Conservation (phyloP, 2,888 invertebrate genomes). For the Drosophila fungiperda region DNA sequence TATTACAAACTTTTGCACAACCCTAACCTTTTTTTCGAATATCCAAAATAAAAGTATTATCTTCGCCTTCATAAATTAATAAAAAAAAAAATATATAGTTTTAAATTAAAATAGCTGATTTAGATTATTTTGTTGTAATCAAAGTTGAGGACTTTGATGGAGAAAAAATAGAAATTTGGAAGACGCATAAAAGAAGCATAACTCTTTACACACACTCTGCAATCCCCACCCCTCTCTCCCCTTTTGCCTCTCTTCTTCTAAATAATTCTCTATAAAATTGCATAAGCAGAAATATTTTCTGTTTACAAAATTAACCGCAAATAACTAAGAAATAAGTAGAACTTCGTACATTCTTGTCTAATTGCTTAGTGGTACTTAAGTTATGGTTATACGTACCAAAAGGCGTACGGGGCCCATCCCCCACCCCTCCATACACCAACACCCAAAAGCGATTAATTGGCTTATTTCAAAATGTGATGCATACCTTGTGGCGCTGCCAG, state of each 20-base stretch:
- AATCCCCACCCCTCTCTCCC: neutral
- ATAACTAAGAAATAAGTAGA: neutral
- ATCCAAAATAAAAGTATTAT: too few relatives aligned
- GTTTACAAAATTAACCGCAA: neutral
- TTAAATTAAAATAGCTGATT: too few relatives aligned
- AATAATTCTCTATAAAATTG: neutral
- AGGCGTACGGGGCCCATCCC: neutral
- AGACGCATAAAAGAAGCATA: neutral
- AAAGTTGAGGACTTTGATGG: neutral
- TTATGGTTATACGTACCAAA: neutral
- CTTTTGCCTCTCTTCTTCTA: neutral
- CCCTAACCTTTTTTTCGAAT: too few relatives aligned
- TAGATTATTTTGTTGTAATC: neutral
- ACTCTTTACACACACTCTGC: neutral
- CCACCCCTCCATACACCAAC: neutral
- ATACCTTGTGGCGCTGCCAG: conserved; percentile 48
- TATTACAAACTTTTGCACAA: neutral
- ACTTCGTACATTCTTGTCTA: neutral
- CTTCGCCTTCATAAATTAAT: too few relatives aligned
- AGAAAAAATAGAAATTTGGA: neutral
- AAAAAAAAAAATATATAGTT: too few relatives aligned
- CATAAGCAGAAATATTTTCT: neutral
- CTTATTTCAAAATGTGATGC: conserved; percentile 55
- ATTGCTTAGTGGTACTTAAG: neutral
- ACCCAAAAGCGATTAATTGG: conserved; percentile 43